Evolutionary conservation across 2,797 vertebrate species (phyloP).

Genomic region (Acrossocheilus fasciatus): DNA sequence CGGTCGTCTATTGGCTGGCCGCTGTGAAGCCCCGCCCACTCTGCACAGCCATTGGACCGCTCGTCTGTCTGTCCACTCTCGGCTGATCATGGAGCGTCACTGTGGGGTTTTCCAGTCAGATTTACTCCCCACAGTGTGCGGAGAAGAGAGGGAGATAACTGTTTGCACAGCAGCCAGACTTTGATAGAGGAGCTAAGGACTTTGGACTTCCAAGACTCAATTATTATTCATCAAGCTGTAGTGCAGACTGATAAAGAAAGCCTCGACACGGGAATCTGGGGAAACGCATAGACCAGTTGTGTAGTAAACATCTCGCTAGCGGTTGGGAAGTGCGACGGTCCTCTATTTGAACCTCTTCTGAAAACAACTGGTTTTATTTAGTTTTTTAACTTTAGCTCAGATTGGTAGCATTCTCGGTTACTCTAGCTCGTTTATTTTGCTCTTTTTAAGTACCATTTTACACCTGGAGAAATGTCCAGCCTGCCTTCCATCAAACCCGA

Average conservation of each 20-base stretch:
- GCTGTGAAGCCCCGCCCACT: background rate
- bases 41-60: constrained; percentile 63
- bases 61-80: constrained; percentile 61
- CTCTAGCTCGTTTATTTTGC: background rate
- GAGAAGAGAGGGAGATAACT: background rate
- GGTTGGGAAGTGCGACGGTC: background rate
- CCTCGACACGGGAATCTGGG: background rate
- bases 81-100: constrained; percentile 70
- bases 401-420: constrained; percentile 9
- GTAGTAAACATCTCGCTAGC: constrained; percentile 7
- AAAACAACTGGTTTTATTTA: background rate
- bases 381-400: background rate
- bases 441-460: background rate
- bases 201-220: background rate
- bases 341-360: background rate
- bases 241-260: background rate
- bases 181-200: constrained; percentile 1
- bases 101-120: constrained; percentile 63
- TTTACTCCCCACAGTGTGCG: background rate
- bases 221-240: constrained; percentile 6
- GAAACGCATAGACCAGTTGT: background rate
- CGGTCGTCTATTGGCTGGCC: constrained; percentile 50
- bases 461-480: constrained; percentile 63
- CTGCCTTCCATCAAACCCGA: constrained; percentile 49
- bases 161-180: background rate